These are phyloP conservation scores for Magallana angulata DNA, from an alignment of 1,140 invertebrate genomes.

Conservation along the genomic window DNA sequence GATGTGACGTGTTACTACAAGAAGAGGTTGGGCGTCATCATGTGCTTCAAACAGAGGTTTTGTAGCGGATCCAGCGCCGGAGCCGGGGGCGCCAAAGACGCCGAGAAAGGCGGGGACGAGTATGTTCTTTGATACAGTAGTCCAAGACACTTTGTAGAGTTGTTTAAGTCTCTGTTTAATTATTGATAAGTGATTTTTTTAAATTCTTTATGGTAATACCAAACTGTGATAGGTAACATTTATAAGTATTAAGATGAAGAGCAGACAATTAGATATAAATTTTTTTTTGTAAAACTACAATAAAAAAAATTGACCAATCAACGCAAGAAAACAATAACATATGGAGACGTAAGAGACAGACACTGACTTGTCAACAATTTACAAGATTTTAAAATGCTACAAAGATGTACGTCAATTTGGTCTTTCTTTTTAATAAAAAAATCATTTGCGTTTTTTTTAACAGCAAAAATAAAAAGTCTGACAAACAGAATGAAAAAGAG, in stretches of 20 bases:
- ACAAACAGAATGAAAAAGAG: background rate
- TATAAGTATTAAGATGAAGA: no score
- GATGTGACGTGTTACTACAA: constrained; percentile 40
- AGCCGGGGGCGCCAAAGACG: constrained; percentile 6
- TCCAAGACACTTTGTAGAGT: no score
- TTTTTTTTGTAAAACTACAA: no score
- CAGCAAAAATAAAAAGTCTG: constrained; percentile 22
- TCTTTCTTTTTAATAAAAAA: background rate
- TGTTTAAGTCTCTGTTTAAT: background rate
- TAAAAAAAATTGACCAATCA: no score
- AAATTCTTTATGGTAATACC: no score
- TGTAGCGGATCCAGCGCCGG: background rate
- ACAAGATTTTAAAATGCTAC: no score
- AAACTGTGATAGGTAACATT: no score
- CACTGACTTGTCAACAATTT: no score
- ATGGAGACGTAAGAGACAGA: no score
- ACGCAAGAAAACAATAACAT: no score
- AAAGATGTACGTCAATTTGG: no score
- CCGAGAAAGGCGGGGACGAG: constrained; percentile 34
- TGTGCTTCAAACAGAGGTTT: constrained; percentile 13
- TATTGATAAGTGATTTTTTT: background rate
- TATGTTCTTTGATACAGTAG: background rate
- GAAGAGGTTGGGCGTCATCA: constrained; percentile 22
- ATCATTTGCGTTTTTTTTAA: background rate
- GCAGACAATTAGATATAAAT: no score